phyloP scores from a whole-genome alignment of 1,140 invertebrate genomes.

The Maconellicoccus hirsutus region DNA sequence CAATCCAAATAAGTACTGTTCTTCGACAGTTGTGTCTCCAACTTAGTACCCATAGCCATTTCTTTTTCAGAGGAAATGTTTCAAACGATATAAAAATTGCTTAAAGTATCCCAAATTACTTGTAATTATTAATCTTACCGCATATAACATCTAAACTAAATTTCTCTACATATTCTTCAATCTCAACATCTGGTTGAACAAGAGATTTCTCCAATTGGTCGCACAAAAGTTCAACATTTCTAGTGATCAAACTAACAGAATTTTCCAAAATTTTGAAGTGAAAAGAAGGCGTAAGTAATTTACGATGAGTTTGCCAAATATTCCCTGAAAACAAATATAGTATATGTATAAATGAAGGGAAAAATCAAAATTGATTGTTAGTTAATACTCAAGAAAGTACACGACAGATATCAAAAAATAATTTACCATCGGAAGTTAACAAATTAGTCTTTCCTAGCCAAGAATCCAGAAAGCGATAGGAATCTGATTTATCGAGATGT shows the following conservation, averaged over 20 bases:
- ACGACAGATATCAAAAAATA: too few relatives aligned
- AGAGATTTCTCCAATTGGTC: constrained; percentile 35
- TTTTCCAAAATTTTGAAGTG: not conserved
- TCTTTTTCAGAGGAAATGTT: not conserved
- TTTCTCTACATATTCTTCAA: constrained; percentile 44
- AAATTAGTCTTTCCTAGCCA: not conserved
- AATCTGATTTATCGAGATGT: constrained; percentile 1
- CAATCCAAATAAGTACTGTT: not conserved
- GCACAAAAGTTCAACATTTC: not conserved
- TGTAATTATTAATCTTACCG: constrained; percentile 42
- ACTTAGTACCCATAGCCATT: not conserved
- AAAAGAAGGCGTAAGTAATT: not conserved
- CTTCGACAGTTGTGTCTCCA: not conserved
- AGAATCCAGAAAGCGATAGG: not conserved
- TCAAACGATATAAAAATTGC: too few relatives aligned
- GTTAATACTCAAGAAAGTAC: too few relatives aligned
- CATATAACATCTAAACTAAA: constrained; percentile 55
- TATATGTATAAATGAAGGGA: not conserved
- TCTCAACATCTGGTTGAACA: constrained; percentile 36
- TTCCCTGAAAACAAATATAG: not conserved
- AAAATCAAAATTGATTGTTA: too few relatives aligned
- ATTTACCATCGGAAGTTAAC: not conserved
- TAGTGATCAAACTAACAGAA: not conserved
- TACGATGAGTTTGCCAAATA: constrained; percentile 1
- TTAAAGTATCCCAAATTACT: too few relatives aligned